These are phyloP conservation scores for Nephila pilipes DNA, from an alignment of 1,140 invertebrate species.

Conservation along the genomic window DNA sequence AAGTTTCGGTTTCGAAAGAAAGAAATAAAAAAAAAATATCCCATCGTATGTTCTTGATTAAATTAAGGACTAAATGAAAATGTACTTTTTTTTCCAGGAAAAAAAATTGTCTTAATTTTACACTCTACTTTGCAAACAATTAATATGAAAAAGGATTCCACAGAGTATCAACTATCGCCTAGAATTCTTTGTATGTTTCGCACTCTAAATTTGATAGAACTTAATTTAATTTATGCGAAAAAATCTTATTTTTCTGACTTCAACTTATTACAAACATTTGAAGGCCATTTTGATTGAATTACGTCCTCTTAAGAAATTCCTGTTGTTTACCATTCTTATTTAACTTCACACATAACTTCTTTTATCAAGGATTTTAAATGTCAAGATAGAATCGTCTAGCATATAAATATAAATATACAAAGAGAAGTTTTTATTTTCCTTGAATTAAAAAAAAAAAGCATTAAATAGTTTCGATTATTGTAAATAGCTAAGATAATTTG, in stretches of 20 bases:
- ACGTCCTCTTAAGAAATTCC: slow-evolving; percentile 19
- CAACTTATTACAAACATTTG: slow-evolving; percentile 49
- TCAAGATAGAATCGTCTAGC: neutral
- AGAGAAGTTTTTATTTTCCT: too few relatives aligned
- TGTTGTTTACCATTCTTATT: slow-evolving; percentile 44
- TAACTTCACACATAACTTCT: slow-evolving; percentile 17
- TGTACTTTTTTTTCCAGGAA: neutral
- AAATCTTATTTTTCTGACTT: slow-evolving; percentile 8
- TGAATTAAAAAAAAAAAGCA: too few relatives aligned
- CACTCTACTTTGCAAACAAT: slow-evolving; percentile 57
- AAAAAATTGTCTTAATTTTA: slow-evolving; percentile 60
- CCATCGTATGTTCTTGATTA: slow-evolving; percentile 35
- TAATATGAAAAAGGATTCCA: slow-evolving; percentile 64
- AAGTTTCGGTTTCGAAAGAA: slow-evolving; percentile 43
- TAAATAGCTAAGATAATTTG: too few relatives aligned
- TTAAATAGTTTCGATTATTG: too few relatives aligned
- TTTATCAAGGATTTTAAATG: slow-evolving; percentile 16
- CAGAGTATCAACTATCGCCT: slow-evolving; percentile 46
- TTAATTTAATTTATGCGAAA: slow-evolving; percentile 47
- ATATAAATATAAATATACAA: neutral
- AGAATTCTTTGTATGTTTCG: slow-evolving; percentile 39
- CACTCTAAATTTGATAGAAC: slow-evolving; percentile 29
- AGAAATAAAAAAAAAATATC: slow-evolving; percentile 32
- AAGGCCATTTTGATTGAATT: slow-evolving; percentile 52
- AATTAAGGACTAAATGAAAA: slow-evolving; percentile 51